phyloP scores from a whole-genome alignment of 1,140 invertebrate genomes.

The Leptinotarsa texana region DNA sequence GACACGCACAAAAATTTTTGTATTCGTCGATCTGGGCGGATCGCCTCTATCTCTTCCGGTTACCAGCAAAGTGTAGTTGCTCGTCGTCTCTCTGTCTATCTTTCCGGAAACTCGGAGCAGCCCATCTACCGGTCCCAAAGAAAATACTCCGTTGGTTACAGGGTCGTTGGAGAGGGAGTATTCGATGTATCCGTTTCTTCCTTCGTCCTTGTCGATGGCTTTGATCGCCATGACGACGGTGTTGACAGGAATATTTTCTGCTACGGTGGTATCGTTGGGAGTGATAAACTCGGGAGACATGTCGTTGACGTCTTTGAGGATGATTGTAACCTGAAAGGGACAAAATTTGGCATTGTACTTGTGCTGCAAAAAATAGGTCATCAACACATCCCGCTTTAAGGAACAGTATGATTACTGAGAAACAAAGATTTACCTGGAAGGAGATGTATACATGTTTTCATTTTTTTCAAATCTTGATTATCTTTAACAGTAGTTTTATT shows the following conservation, averaged over 20 bases:
- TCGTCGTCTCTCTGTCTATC: constrained; percentile 82
- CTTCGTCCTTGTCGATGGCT: constrained; percentile 90
- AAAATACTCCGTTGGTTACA: constrained; percentile 69
- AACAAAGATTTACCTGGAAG: too few relatives aligned
- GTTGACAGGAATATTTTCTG: constrained; percentile 87
- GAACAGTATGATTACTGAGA: too few relatives aligned
- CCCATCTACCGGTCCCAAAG: constrained; percentile 85
- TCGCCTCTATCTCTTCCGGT: constrained; percentile 88
- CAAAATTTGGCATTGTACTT: background rate
- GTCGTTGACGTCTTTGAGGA: constrained; percentile 92
- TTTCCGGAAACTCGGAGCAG: constrained; percentile 77
- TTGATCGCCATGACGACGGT: constrained; percentile 89
- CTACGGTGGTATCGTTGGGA: constrained; percentile 74
- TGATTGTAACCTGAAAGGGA: constrained; percentile 76
- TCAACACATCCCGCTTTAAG: too few relatives aligned
- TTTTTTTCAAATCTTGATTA: too few relatives aligned
- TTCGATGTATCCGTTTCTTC: constrained; percentile 89
- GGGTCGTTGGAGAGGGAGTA: constrained; percentile 72
- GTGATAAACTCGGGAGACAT: constrained; percentile 89
- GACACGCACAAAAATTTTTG: constrained; percentile 73
- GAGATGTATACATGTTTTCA: too few relatives aligned
- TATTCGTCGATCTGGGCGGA: constrained; percentile 73
- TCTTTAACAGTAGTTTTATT: too few relatives aligned
- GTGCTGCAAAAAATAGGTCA: background rate
- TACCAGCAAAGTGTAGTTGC: constrained; percentile 80